phyloP scores from a whole-genome alignment of 2,113 vertebrate species.

The Apistogramma diplotaenia region DNA sequence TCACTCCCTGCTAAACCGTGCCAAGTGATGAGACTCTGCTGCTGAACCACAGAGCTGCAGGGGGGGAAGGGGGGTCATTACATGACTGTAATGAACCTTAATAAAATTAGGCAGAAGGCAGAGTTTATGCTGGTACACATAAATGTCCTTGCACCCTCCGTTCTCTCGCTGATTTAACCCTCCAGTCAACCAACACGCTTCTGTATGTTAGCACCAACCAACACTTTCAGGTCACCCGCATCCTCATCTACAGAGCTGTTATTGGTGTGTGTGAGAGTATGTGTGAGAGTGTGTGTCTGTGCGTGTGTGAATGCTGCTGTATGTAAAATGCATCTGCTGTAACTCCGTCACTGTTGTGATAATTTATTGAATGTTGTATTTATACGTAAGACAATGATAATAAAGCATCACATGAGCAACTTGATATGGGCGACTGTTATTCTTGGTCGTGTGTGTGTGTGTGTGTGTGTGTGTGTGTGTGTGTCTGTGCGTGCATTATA shows the following conservation, averaged over 20 bases:
- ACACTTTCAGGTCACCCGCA: background rate
- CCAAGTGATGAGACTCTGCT: background rate
- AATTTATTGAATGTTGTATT: conserved; percentile 66
- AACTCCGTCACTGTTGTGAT: conserved; percentile 42
- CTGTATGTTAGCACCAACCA: background rate
- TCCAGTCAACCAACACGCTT: background rate
- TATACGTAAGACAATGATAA: conserved; percentile 46
- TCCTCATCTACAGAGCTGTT: background rate
- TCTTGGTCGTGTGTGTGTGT: background rate
- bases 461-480: too few species aligned
- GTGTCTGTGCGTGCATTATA: too few species aligned
- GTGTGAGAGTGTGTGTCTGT: background rate
- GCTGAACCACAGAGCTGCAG: background rate
- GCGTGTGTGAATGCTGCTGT: background rate
- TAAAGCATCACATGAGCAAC: conserved; percentile 62
- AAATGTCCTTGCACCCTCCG: background rate
- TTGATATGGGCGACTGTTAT: background rate
- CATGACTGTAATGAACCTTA: background rate
- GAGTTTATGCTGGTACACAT: background rate
- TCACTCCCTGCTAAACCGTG: background rate
- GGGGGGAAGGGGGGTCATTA: background rate
- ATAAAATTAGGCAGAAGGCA: background rate
- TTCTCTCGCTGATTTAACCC: background rate
- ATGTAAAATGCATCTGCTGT: conserved; percentile 39
- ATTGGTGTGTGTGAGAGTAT: background rate